Evolutionary conservation across 2,113 vertebrate genomes (phyloP).

Genomic region (Oncorhynchus nerka): DNA sequence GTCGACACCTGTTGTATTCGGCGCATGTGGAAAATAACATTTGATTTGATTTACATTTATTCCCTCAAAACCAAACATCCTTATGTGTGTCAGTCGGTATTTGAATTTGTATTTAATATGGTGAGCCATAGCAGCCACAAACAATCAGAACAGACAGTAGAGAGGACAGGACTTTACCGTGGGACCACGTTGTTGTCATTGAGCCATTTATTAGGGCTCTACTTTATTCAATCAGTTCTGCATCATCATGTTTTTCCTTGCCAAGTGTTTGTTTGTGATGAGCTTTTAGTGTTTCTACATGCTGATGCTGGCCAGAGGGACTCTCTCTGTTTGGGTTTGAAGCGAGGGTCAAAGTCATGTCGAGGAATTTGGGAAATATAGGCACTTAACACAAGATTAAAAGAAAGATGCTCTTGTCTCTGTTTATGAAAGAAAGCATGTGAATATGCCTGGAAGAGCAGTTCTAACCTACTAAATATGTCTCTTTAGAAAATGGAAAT

Average conservation of each 20-base stretch:
- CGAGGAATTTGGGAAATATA: conserved; percentile 61
- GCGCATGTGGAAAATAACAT: no score
- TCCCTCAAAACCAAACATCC: neutral
- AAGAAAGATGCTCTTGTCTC: conserved; percentile 18
- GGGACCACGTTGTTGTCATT: neutral
- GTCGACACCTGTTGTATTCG: no score
- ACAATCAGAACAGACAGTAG: neutral
- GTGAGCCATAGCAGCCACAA: neutral
- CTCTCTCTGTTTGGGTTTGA: conserved; percentile 63
- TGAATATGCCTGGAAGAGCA: conserved; percentile 21
- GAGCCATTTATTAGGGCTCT: neutral
- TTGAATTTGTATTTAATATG: no score
- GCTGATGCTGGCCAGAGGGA: conserved; percentile 55
- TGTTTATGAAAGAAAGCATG: conserved; percentile 59
- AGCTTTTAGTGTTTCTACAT: conserved; percentile 48
- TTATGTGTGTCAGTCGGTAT: neutral
- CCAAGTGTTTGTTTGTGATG: conserved; percentile 6
- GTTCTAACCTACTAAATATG: no score
- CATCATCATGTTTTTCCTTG: conserved; percentile 36
- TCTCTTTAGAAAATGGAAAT: no score
- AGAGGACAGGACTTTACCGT: neutral
- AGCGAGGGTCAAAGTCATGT: conserved; percentile 59
- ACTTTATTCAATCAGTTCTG: conserved; percentile 29
- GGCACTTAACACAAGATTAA: conserved; percentile 65
- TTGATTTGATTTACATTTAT: neutral